Evolutionary conservation across 2,797 vertebrate species (phyloP).

Genomic region (Sebastes vulpes): DNA sequence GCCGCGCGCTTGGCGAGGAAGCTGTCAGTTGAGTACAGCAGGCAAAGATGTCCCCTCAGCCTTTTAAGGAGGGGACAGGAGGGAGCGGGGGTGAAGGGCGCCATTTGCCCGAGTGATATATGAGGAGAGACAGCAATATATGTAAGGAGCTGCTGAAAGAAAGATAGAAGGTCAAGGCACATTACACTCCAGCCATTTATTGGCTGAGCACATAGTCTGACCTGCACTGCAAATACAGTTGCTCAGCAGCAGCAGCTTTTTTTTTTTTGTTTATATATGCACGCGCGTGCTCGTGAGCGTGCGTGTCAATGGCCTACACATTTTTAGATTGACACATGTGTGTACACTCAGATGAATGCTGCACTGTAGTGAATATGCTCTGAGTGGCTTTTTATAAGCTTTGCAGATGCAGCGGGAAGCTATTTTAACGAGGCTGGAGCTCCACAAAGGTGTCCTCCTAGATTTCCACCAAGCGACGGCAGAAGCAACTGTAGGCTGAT

Average conservation of each 20-base stretch:
- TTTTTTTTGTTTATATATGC: slow-evolving; percentile 37
- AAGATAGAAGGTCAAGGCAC: slow-evolving; percentile 84
- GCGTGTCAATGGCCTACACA: slow-evolving; percentile 79
- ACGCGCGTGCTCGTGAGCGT: slow-evolving; percentile 1
- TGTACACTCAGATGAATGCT: slow-evolving; percentile 79
- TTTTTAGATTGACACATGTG: slow-evolving; percentile 76
- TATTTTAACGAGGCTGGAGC: slow-evolving; percentile 81
- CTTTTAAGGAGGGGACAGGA: slow-evolving; percentile 76
- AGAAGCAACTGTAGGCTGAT: slow-evolving; percentile 42
- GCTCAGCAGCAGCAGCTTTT: slow-evolving; percentile 50
- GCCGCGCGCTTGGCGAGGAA: slow-evolving; percentile 45
- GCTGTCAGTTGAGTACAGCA: slow-evolving; percentile 74
- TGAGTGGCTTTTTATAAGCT: slow-evolving; percentile 78
- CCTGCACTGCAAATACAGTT: slow-evolving; percentile 78
- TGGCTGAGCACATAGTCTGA: slow-evolving; percentile 73
- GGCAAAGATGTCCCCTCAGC: slow-evolving; percentile 80
- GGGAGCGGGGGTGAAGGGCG: slow-evolving; percentile 76
- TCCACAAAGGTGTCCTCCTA: slow-evolving; percentile 58
- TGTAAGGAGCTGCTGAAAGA: slow-evolving; percentile 84
- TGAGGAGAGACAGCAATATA: slow-evolving; percentile 81
- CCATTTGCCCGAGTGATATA: slow-evolving; percentile 84
- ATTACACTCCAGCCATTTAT: slow-evolving; percentile 84
- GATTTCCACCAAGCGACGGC: slow-evolving; percentile 52
- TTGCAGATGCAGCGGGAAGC: slow-evolving; percentile 74
- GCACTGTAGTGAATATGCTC: slow-evolving; percentile 77